A percentile compares a stretch with the other conserved stretches of the same genome.
These are phyloP conservation scores for Psittacula echo DNA, from an alignment of 2,797 vertebrate species.

Conservation along the genomic window DNA sequence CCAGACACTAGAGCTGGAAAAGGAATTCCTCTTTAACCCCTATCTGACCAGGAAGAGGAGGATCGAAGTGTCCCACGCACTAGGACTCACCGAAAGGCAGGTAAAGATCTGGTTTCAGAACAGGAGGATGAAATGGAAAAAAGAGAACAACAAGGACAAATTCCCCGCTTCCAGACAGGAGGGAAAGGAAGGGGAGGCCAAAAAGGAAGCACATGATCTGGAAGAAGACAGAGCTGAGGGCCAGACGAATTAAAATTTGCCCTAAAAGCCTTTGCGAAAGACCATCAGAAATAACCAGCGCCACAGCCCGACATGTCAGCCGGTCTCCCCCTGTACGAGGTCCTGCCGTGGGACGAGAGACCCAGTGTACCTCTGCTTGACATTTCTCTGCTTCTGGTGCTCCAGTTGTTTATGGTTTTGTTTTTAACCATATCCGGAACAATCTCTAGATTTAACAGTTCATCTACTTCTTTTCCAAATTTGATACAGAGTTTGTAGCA, in stretches of 20 bases:
- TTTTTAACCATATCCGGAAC: conserved; percentile 10
- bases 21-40: conserved; percentile 88
- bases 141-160: conserved; percentile 88
- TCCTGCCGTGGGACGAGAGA: conserved; percentile 55
- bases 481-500: conserved; percentile 69
- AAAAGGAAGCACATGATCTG: conserved; percentile 77
- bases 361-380: conserved; percentile 51
- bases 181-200: conserved; percentile 78
- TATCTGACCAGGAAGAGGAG: conserved; percentile 87
- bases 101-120: conserved; percentile 90
- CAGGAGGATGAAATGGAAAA: conserved; percentile 88
- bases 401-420: conserved; percentile 55
- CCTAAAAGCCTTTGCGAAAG: conserved; percentile 39
- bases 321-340: not conserved
- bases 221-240: conserved; percentile 74
- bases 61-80: conserved; percentile 84
- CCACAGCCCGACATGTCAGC: not conserved
- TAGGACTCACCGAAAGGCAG: conserved; percentile 86
- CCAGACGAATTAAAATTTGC: conserved; percentile 69
- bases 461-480: conserved; percentile 56
- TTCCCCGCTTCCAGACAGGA: conserved; percentile 82
- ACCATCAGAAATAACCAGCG: conserved; percentile 42
- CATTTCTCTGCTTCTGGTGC: conserved; percentile 5
- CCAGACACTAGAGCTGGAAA: conserved; percentile 86
- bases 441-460: conserved; percentile 27